Conservation (phyloP, 2,888 invertebrate species). For the Apodemia mormo region DNA sequence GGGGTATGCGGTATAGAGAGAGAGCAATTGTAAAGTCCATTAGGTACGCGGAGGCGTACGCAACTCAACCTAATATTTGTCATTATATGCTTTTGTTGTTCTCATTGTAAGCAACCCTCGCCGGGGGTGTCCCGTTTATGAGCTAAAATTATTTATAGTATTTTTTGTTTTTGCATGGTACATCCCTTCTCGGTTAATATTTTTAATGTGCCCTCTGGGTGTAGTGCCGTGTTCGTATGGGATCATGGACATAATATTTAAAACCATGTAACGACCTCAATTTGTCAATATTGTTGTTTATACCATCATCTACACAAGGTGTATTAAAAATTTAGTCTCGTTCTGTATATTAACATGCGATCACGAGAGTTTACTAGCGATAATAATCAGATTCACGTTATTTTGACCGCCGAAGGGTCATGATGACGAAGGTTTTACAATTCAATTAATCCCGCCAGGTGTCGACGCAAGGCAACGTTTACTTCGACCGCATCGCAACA, state of each 20-base stretch:
- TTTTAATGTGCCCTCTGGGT: constrained; percentile 64
- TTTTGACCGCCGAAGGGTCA: constrained; percentile 73
- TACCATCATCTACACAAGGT: constrained; percentile 19
- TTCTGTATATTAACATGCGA: constrained; percentile 51
- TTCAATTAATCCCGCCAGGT: constrained; percentile 77
- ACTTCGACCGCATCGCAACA: constrained; percentile 50
- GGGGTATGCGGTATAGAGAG: constrained; percentile 46
- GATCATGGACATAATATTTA: constrained; percentile 41
- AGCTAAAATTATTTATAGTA: constrained; percentile 66
- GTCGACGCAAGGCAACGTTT: constrained; percentile 59
- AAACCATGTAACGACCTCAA: constrained; percentile 39
- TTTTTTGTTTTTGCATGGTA: constrained; percentile 58
- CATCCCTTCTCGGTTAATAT: constrained; percentile 55
- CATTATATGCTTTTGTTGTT: constrained; percentile 72
- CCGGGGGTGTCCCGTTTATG: constrained; percentile 55
- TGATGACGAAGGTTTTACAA: constrained; percentile 76
- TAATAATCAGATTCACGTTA: constrained; percentile 72
- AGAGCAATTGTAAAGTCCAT: constrained; percentile 73
- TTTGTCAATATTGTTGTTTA: constrained; percentile 39
- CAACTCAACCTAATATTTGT: constrained; percentile 64
- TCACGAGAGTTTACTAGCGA: constrained; percentile 63
- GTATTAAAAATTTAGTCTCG: constrained; percentile 3
- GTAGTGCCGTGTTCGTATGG: constrained; percentile 44
- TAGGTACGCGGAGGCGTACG: constrained; percentile 60
- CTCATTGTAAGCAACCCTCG: constrained; percentile 53